Evolutionary conservation across 1,140 invertebrate genomes (phyloP), one percentile per base, ranked within the genome.

Genomic region (Drosophila pruinosa): DNA sequence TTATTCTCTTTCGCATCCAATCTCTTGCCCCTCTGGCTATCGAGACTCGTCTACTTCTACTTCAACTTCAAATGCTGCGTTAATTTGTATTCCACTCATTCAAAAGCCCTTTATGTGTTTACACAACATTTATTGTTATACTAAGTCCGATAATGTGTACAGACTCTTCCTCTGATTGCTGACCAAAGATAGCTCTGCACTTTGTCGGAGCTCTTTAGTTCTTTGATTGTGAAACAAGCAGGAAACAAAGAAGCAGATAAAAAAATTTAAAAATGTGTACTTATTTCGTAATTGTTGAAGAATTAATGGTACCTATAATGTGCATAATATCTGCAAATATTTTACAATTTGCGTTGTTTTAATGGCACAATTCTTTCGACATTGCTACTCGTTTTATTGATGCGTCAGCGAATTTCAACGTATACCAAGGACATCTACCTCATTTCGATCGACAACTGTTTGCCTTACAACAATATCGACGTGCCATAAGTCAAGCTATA

Each of bases 71-170:
- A 82, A 75, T 80, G 76, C 56, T 53, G 50, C 41, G 48, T 73
- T 80, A 58, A 83, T 85, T 83, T 83, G 56, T 72, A 79, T 75
- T 71, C 57, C 63, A 45, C 52, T 62, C 24, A 59, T 58, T 71
- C 56, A 56, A 41, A 54, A 47, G 14, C 17, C 39, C 39, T 10
- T 41, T 34, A 12, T 34, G 31, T 34, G 31, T 34, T 34, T 34
- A 34, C 31, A 34, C 31, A 34, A 34, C 39, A 41, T 41, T 41
- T 41, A 41, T 41, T 41, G 39, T 7, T 41, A 21, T 21, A 41
- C 15, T 41, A 19, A 34, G 31, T 34, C 31, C 5, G 31, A 34
- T 34, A 34, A 34, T 12, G 31, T 12, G n/a, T n/a, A 12, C 31
- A 34, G 31, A 34, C 31, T 34, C 17, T 41, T 41, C 39, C 8